These are phyloP conservation scores for Marisa cornuarietis DNA, from an alignment of 1,140 invertebrate species.

Conservation along the genomic window DNA sequence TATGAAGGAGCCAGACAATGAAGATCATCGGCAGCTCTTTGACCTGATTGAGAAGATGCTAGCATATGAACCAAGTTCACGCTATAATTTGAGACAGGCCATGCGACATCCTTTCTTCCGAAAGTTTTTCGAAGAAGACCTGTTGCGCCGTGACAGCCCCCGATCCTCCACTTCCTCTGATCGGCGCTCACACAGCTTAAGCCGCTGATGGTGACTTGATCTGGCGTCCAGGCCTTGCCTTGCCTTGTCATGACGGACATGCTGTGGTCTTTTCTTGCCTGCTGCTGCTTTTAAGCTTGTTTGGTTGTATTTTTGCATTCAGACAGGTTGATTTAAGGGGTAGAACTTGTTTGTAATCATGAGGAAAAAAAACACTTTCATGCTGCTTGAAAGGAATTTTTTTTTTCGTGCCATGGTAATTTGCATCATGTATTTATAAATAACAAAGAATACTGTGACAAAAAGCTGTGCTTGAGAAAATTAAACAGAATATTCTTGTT, in stretches of 20 bases:
- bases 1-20: constrained; percentile 79
- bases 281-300: background rate
- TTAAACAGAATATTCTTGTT: too few species aligned
- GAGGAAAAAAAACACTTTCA: background rate
- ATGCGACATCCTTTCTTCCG: constrained; percentile 90
- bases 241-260: constrained; percentile 1
- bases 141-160: constrained; percentile 18
- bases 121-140: constrained; percentile 36
- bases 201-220: constrained; percentile 34
- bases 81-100: constrained; percentile 88
- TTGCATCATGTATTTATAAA: too few species aligned
- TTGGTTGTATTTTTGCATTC: background rate
- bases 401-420: too few species aligned
- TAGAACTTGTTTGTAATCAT: background rate
- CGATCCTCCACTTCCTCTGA: constrained; percentile 27
- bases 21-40: constrained; percentile 91
- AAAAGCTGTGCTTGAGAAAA: too few species aligned
- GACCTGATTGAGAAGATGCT: constrained; percentile 94
- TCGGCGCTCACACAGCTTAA: constrained; percentile 34
- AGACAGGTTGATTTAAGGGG: too few species aligned
- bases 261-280: constrained; percentile 7
- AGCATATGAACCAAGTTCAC: constrained; percentile 91
- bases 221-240: constrained; percentile 21
- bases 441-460: too few species aligned
- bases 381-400: too few species aligned